Conservation (phyloP, 92 coral and sea anemone genomes). For the Parazoanthus atlanticus region DNA sequence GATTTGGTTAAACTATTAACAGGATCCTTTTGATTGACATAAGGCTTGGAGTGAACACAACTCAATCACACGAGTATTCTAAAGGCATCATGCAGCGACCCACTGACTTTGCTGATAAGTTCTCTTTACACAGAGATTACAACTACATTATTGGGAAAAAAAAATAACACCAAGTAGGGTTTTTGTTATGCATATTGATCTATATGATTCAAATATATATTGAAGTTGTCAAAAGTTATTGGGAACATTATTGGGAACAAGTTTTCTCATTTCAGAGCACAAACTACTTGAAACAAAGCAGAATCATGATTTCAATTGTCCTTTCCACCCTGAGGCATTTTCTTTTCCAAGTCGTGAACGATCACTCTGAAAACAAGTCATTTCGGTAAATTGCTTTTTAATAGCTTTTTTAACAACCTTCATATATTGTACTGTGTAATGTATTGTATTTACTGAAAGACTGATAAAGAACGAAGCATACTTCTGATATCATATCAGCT, state of each 20-base stretch:
- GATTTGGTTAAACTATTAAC: neutral
- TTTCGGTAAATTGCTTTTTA: neutral
- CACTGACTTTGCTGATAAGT: neutral
- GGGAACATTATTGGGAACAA: neutral
- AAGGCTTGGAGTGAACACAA: neutral
- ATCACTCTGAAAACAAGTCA: neutral
- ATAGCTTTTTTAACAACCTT: neutral
- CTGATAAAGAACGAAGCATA: neutral
- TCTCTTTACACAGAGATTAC: conserved; percentile 7
- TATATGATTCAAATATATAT: neutral
- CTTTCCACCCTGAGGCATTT: neutral
- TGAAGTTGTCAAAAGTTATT: neutral
- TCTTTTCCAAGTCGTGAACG: neutral
- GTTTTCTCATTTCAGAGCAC: neutral
- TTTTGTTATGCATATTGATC: neutral
- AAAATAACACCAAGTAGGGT: neutral
- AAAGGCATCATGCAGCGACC: neutral
- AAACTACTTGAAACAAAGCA: neutral
- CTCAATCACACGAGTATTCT: neutral
- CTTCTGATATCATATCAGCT: neutral
- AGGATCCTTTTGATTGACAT: too few relatives aligned
- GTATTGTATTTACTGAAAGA: neutral
- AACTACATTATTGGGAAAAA: neutral
- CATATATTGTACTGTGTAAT: neutral
- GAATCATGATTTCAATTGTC: neutral